A percentile compares a stretch with the other conserved stretches of the same genome.
phyloP scores from a whole-genome alignment of 2,113 vertebrate genomes.

The Reinhardtius hippoglossoides region DNA sequence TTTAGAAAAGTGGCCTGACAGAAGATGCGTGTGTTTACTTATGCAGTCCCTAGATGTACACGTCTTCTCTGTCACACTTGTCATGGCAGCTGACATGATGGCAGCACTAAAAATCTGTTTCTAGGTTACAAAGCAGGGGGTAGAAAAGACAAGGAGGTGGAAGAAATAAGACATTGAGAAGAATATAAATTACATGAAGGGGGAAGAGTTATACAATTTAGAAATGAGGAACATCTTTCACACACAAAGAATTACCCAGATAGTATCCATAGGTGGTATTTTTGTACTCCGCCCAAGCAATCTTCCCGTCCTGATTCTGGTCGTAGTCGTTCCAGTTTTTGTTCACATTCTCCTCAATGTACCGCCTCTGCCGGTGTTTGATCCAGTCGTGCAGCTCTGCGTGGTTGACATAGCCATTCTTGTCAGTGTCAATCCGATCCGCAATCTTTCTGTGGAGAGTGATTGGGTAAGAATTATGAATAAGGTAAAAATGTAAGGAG shows the following conservation, averaged over 20 bases:
- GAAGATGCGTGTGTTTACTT: too few relatives aligned
- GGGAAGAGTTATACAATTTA: too few relatives aligned
- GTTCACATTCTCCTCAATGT: constrained; percentile 90
- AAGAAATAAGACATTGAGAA: not conserved
- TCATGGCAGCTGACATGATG: too few relatives aligned
- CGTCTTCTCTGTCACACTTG: too few relatives aligned
- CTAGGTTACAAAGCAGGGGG: too few relatives aligned
- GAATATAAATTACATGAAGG: not conserved
- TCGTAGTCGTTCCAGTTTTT: constrained; percentile 93
- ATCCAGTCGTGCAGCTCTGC: constrained; percentile 90
- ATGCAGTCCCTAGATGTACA: not conserved
- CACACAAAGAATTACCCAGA: constrained; percentile 74
- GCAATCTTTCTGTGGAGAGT: constrained; percentile 86
- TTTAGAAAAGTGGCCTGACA: too few relatives aligned
- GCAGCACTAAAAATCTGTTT: too few relatives aligned
- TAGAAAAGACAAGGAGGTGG: too few relatives aligned
- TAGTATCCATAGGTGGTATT: constrained; percentile 91
- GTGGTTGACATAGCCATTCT: constrained; percentile 86
- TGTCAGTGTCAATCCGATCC: constrained; percentile 88
- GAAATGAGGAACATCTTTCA: not conserved
- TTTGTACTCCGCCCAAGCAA: constrained; percentile 91
- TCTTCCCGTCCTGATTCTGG: constrained; percentile 84
- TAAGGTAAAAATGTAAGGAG: too few relatives aligned
- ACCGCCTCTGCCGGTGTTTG: constrained; percentile 90
- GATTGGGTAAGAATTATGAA: not conserved